Base-by-base conservation (phyloP, 2,113 vertebrate genomes). In the Tor tambroides region DNA sequence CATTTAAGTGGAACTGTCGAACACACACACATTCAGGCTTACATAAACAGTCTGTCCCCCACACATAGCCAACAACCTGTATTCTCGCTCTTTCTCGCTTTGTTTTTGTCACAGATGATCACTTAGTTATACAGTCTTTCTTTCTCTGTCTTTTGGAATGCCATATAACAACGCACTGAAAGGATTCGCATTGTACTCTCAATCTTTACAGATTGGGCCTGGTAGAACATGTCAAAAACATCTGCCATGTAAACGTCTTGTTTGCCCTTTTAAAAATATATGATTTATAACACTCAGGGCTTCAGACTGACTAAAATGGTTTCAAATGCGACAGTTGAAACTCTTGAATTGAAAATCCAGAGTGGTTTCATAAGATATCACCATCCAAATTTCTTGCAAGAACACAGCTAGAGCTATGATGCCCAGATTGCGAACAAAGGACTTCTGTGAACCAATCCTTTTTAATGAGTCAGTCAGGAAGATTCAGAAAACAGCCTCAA, bases 61-160 rank as follows among this genome's bases (percentile, higher is more conserved):
- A 75, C 30, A 83, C 28, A 14, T 83, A 84, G 4, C 72, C 85
- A 67, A 15, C 30, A n/a, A 23, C 28, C 41, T 30, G 8, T 61
- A 56, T 41, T 74, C 32, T 28, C 61, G 49, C 46, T 80, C 21
- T 83, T 67, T 76, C 84, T 69, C 54, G 80, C 65, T 81, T 6
- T 65, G 8, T 54, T 15, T 69, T 69, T 69, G 21, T 30, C 19
- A 69, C 82, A 84, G 69, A 80, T 83, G 35, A 77, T 81, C 69
- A 71, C 72, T 87, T 77, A 79, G 76, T 88, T 77, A 87, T 86
- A 85, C 56, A 30, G 3, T 46, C 41, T 67, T 46, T 78, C 30
- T 84, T 81, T 72, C 28, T 83, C 30, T 84, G 77, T 72, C 28
- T 83, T 71, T 79, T 51, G 67, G 85, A 67, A 32, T 46, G 77